Evolutionary conservation across 2,888 invertebrate species (phyloP), one percentile per base, ranked within the genome.

Genomic region (Chalcosyrphus nemorum): DNA sequence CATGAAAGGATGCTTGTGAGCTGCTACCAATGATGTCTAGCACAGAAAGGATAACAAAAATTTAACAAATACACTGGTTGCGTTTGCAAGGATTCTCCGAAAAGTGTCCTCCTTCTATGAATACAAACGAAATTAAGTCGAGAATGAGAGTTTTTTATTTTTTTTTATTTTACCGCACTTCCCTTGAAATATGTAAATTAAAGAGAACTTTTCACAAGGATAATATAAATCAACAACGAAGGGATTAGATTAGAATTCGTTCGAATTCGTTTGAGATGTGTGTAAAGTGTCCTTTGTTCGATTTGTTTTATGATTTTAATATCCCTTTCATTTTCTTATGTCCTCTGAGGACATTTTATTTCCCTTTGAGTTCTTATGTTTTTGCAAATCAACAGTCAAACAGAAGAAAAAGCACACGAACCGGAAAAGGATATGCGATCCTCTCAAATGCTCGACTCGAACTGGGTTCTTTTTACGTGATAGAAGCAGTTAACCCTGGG

Each of bases 361-460:
- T 50, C 27, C 24, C 35, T 41, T 50, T 54, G 29, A 4, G 5
- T 29, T 29, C 7, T 63, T 50, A 5, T 21, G 0, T 11, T 47
- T 50, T 21, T 52, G 52, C 52, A 70, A 70, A 52, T 52, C 35
- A 61, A 59, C 61, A 61, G 61, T 57, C 24, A 43, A 38, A 77
- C 17, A 24, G 35, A 59, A 57, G n/a, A 61, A 59, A 80, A 32
- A 43, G 52, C 21, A 74, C 74, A 65, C 80, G 80, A 56, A 84
- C 84, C 84, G 80, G 81, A 85, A 78, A 61, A 76, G 81, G 85
- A 85, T 85, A 81, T 85, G 70, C 86, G 81, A 86, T 72, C 77
- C 82, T 74, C 57, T 86, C 72, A 81, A 77, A 82, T 77, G 86
- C 82, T 82, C 86, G 63, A 77, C 86, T 86, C 86, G 74, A 76